Evolutionary conservation across 2,113 vertebrate genomes (phyloP), one percentile per base, ranked within the genome.

Genomic region (Burhinus oedicnemus): DNA sequence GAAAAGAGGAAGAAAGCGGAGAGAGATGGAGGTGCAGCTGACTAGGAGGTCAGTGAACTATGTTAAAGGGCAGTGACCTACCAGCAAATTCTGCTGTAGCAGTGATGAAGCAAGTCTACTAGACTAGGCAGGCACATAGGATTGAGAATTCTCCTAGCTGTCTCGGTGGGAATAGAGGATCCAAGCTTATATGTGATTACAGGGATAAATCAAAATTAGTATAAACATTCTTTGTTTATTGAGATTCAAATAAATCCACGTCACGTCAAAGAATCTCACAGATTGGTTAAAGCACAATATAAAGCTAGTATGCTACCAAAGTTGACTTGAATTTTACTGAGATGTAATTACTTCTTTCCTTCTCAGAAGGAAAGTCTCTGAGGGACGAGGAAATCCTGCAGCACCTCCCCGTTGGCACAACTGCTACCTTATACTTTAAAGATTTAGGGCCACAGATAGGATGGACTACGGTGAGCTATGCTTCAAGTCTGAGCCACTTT

Each of bases 361-460:
- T 97, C 96, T 93, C 95, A 99, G 99, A 98, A 93, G 98, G 98
- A 89, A 99, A 98, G 95, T 93, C 98, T 23, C 97, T 99, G 85
- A 98, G 97, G 96, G 98, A 99, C 79, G 98, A 99, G 61, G 99
- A 99, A 77, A 90, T 99, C 80, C 96, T 99, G 85, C 98, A 99
- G 95, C 98, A 97, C 70, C 98, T 99, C 47, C 98, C 98, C 21
- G 98, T 99, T 57, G 99, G 99, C 90, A 98, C 98, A 91, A 98
- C 98, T 55, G 98, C 98, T 91, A 99, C 97, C 20, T 97, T 99
- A 90, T 99, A 98, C 96, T 99, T 99, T 97, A 98, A 95, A 98
- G 99, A 99, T 95, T 98, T 99, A 38, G 99, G 99, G n/a, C 98
- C 99, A 77, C 99, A 99, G 96, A 95, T 99, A 60, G 98, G 99